Percentiles rank a stretch among this genome's conserved stretches.
phyloP scores from a whole-genome alignment of 2,113 vertebrate species.

The Elachura formosa region DNA sequence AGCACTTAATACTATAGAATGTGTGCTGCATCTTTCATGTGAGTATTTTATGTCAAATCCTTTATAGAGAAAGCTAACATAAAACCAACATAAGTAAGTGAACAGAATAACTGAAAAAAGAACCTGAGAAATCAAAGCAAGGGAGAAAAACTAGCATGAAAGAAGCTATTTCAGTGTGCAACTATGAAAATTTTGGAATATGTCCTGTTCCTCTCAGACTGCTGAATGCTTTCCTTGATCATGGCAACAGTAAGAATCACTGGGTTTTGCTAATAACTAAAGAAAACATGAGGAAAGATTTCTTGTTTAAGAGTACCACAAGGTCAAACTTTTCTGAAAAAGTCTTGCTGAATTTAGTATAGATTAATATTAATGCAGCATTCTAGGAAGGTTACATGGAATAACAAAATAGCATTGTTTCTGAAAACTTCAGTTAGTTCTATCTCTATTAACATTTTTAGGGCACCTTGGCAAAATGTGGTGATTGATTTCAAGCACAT shows the following conservation, averaged over 20 bases:
- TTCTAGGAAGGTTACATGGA: not conserved
- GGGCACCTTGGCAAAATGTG: not conserved
- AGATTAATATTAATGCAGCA: not conserved
- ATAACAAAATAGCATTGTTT: not conserved
- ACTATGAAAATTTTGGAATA: not conserved
- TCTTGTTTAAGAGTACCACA: not conserved
- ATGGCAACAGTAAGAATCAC: not conserved
- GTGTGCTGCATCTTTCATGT: not conserved
- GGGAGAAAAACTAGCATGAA: not conserved
- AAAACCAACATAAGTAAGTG: not conserved
- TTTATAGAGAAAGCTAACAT: not conserved
- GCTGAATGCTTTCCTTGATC: not conserved
- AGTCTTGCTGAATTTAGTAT: not conserved
- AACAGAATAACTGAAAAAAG: not conserved
- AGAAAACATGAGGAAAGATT: not conserved
- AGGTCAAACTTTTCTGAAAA: not conserved
- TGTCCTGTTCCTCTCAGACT: not conserved
- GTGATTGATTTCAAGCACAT: not conserved
- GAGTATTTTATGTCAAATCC: not conserved
- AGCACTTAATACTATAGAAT: not conserved
- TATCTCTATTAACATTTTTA: not conserved
- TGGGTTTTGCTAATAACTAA: not conserved
- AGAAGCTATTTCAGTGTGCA: not conserved
- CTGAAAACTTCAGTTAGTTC: not conserved
- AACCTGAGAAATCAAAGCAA: not conserved